These are phyloP conservation scores for Thera britannica DNA, from an alignment of 2,888 invertebrate species.

Conservation along the genomic window DNA sequence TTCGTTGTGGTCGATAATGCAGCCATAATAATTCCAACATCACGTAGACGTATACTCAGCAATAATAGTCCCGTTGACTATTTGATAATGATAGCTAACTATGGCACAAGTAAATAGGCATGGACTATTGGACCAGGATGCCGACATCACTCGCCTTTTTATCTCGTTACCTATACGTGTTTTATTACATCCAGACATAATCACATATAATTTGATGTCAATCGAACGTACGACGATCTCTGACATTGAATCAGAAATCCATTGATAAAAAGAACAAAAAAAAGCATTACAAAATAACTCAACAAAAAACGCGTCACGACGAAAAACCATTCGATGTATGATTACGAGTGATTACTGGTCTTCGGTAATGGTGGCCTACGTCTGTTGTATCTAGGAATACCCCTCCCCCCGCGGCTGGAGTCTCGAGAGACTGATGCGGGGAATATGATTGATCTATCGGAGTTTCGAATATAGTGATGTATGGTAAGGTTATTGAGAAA, in stretches of 20 bases:
- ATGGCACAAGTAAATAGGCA: constrained; percentile 34
- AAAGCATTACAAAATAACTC: constrained; percentile 64
- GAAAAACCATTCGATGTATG: constrained; percentile 72
- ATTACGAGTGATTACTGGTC: constrained; percentile 78
- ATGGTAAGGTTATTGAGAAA: constrained; percentile 69
- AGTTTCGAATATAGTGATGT: constrained; percentile 50
- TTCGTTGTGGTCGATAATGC: constrained; percentile 5
- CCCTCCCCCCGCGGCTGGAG: constrained; percentile 43
- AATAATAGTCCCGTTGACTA: constrained; percentile 29
- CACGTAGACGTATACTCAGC: constrained; percentile 23
- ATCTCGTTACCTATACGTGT: constrained; percentile 53
- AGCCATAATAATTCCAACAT: constrained; percentile 25
- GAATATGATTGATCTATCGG: constrained; percentile 39
- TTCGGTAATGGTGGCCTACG: constrained; percentile 67
- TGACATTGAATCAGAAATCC: constrained; percentile 75
- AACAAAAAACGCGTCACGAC: constrained; percentile 71
- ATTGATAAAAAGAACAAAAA: constrained; percentile 55
- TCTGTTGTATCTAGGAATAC: constrained; percentile 55
- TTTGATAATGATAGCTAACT: constrained; percentile 33
- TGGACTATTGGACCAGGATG: constrained; percentile 55
- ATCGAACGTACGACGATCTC: constrained; percentile 73
- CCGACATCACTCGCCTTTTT: constrained; percentile 43
- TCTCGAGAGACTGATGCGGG: constrained; percentile 39
- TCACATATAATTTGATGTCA: constrained; percentile 75
- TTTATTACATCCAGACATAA: constrained; percentile 55